phyloP scores from a whole-genome alignment of 2,797 vertebrate species.

The Micromesistius poutassou region DNA sequence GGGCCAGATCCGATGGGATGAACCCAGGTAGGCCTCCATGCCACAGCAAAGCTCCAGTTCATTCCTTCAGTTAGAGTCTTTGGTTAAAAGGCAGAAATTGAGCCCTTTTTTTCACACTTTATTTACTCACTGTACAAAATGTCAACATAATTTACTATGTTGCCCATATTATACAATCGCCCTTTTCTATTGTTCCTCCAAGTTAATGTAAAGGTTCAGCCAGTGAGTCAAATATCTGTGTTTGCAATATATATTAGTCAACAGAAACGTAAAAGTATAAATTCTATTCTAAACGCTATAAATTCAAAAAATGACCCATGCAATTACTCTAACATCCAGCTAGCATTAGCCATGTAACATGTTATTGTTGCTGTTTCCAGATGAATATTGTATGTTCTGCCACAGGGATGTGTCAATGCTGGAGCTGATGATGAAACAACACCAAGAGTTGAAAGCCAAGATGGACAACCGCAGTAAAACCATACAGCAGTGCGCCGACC shows the following conservation, averaged over 20 bases:
- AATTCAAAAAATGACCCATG: background rate
- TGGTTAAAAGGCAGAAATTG: background rate
- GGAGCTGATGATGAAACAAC: conserved; percentile 87
- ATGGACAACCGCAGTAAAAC: conserved; percentile 88
- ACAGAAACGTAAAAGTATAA: background rate
- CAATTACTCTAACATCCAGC: too few relatives aligned
- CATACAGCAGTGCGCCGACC: conserved; percentile 84
- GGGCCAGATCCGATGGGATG: conserved; percentile 85
- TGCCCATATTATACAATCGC: background rate
- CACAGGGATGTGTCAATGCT: conserved; percentile 84
- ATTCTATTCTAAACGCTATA: background rate
- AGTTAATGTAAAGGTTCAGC: background rate
- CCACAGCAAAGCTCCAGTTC: background rate
- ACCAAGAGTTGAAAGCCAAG: conserved; percentile 89
- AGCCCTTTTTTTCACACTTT: background rate
- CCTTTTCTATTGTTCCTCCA: background rate
- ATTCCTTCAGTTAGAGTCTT: background rate
- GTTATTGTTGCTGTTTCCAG: background rate
- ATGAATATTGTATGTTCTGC: conserved; percentile 9
- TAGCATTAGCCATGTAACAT: background rate
- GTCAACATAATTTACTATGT: too few relatives aligned
- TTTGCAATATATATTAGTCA: background rate
- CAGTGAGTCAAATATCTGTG: background rate
- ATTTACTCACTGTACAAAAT: background rate
- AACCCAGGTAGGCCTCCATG: conserved; percentile 76